Evolutionary conservation across 2,113 vertebrate genomes (phyloP).

Genomic region (Pedionomus torquatus): DNA sequence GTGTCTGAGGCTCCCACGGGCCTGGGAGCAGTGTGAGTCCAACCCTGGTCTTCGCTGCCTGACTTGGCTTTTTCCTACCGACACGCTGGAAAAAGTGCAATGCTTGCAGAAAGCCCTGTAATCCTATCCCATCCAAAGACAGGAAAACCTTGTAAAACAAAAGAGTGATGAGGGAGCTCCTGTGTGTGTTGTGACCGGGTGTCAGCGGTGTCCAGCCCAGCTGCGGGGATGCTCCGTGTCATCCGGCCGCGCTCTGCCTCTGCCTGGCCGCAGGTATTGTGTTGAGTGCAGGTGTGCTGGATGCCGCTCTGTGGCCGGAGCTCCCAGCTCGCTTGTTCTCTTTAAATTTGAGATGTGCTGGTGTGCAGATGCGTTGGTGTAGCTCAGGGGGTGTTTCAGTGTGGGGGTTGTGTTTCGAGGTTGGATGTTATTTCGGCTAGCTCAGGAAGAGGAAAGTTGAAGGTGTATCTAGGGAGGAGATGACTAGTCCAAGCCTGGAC

Average conservation of each 20-base stretch:
- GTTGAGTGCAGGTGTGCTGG: conserved; percentile 7
- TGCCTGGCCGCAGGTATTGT: not conserved
- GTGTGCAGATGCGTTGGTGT: not conserved
- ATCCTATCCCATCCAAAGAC: conserved; percentile 25
- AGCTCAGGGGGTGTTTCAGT: not conserved
- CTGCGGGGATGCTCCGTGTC: not conserved
- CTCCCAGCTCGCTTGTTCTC: not conserved
- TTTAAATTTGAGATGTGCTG: fast-evolving
- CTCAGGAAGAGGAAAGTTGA: not conserved
- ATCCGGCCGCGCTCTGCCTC: not conserved
- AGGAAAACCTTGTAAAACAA: conserved; percentile 49
- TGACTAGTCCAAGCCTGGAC: not conserved
- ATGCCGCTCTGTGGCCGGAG: not conserved
- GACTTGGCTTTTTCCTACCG: not conserved
- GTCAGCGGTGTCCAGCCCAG: conserved; percentile 38
- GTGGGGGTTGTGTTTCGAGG: not conserved
- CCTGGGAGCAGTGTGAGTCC: not conserved
- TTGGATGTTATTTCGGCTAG: not conserved
- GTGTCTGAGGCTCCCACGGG: not conserved
- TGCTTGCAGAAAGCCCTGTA: conserved; percentile 45
- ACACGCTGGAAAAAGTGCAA: not conserved
- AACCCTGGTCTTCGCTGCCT: not conserved
- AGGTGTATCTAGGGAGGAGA: not conserved
- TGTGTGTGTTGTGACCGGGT: conserved; percentile 38
- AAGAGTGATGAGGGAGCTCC: conserved; percentile 28